Evolutionary conservation across 2,113 vertebrate species (phyloP), one percentile per base, ranked within the genome.

Genomic region (Salvelinus namaycush): DNA sequence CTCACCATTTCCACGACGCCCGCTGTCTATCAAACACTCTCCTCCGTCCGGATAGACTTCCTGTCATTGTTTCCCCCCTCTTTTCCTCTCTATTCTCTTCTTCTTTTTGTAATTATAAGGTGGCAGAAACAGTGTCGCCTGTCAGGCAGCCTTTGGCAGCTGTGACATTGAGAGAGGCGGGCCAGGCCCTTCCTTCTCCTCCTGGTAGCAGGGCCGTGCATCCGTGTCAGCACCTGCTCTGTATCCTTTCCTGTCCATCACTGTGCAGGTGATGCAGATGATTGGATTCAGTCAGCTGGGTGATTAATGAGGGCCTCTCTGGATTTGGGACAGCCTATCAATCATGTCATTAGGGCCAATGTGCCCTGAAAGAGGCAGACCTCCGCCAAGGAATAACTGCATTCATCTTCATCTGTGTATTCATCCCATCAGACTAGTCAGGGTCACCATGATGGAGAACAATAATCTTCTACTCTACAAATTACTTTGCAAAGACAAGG

Each of bases 381-480:
- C 96, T 96, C 96, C 95, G 95, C 95, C 95, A 95, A 96, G 96
- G 95, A 97, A 97, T 96, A 98, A 99, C 96, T 99, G 95, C 97
- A 99, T 99, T 98, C 96, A 99, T 99, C 97, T 99, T 99, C 95
- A 99, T 99, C 97, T 99, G 94, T 96, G 93, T 97, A 97, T 96
- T 96, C 96, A 97, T 93, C 95, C 96, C 97, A 95, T 95, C 97
- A 97, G 95, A 95, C 95, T 95, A 95, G 95, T 95, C 97, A 98
- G 97, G 97, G 97, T 98, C 97, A 98, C 95, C 92, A 96, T 94
- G 95, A 98, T 98, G 97, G 97, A 98, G 97, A 99, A 98, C 96
- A 98, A 99, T 98, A 97, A 98, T 98, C 97, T 97, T 96, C 97
- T 96, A 94, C 94, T 97, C 95, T 82, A 98, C 97, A 99, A 99